phyloP scores from a whole-genome alignment of 2,797 vertebrate species.

The Enteromius thamalakanensis region DNA sequence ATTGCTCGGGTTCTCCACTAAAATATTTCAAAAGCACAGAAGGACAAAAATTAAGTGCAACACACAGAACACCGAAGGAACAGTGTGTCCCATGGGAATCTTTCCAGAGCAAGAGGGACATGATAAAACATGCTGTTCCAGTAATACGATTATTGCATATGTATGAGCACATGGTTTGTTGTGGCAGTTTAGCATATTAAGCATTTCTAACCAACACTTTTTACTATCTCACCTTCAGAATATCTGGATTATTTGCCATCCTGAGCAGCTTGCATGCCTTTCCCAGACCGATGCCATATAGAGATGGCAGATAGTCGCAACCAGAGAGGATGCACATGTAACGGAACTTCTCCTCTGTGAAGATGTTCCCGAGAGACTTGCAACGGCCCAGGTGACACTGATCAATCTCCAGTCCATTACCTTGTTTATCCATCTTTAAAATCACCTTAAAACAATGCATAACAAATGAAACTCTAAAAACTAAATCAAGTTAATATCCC shows the following conservation, averaged over 20 bases:
- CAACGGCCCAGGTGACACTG: slow-evolving; percentile 90
- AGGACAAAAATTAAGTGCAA: background rate
- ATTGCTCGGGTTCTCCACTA: background rate
- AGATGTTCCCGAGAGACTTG: slow-evolving; percentile 88
- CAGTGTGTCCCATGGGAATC: background rate
- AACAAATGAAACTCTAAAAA: background rate
- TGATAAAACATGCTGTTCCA: background rate
- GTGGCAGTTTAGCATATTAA: background rate
- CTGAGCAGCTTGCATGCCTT: slow-evolving; percentile 93
- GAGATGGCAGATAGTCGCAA: slow-evolving; percentile 92
- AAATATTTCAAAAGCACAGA: background rate
- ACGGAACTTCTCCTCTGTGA: slow-evolving; percentile 96
- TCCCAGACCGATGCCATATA: slow-evolving; percentile 93
- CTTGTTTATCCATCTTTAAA: slow-evolving; percentile 96
- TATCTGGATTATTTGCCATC: slow-evolving; percentile 91
- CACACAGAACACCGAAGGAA: background rate
- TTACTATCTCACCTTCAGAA: slow-evolving; percentile 84
- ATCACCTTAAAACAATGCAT: slow-evolving; percentile 81
- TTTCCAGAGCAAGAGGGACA: background rate
- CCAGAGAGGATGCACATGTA: slow-evolving; percentile 98
- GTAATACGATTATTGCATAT: background rate
- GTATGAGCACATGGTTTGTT: background rate
- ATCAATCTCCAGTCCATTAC: slow-evolving; percentile 92
- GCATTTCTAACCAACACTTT: background rate
- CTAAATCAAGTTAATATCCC: background rate